These are phyloP conservation scores for Hypena proboscidalis DNA, from an alignment of 2,888 invertebrate species.

Conservation along the genomic window DNA sequence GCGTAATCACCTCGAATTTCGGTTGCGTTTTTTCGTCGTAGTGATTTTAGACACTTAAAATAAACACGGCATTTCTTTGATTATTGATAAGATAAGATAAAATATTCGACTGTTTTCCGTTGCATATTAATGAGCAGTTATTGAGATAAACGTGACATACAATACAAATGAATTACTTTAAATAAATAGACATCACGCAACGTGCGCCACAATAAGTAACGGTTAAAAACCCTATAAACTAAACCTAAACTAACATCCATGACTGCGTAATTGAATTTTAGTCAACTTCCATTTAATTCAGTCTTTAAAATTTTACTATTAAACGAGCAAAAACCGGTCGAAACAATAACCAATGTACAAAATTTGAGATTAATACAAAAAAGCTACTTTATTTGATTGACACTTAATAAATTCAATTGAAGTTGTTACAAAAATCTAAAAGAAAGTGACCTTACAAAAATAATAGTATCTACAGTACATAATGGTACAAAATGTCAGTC, in stretches of 20 bases:
- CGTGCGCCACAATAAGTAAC: constrained; percentile 40
- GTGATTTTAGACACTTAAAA: too few species aligned
- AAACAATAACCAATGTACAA: constrained; percentile 59
- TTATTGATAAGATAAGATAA: too few species aligned
- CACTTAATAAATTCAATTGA: constrained; percentile 14
- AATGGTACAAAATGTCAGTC: constrained; percentile 57
- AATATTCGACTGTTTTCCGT: too few species aligned
- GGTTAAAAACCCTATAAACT: constrained; percentile 59
- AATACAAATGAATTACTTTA: too few species aligned
- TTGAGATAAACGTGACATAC: too few species aligned
- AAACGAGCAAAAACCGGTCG: constrained; percentile 62
- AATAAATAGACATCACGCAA: too few species aligned
- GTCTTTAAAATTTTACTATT: constrained; percentile 80
- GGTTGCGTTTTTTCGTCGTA: too few species aligned
- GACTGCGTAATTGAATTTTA: constrained; percentile 80
- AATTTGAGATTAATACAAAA: constrained; percentile 41
- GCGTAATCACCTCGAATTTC: too few species aligned
- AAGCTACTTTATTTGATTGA: constrained; percentile 8
- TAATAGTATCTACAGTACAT: constrained; percentile 38
- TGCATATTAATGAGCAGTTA: too few species aligned
- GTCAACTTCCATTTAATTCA: constrained; percentile 77
- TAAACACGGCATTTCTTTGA: too few species aligned
- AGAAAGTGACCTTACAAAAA: constrained; percentile 36
- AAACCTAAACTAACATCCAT: constrained; percentile 65
- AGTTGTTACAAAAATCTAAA: constrained; percentile 20